These are phyloP conservation scores for Synergus japonicus DNA, from an alignment of 2,888 invertebrate genomes.

Conservation along the genomic window DNA sequence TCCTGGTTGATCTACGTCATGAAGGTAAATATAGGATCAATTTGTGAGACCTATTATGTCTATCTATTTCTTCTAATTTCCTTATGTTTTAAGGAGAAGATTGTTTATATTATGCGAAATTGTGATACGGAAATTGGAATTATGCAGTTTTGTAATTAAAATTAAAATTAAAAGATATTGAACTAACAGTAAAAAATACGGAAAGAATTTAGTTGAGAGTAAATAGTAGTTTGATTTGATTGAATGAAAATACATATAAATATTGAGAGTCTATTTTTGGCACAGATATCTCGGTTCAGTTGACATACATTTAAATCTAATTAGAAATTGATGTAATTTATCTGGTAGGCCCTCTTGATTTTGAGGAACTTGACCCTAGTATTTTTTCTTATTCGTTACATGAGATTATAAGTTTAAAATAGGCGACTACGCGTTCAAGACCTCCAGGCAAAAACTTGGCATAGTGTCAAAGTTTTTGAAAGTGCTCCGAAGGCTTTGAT, in stretches of 20 bases:
- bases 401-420: constrained; percentile 24
- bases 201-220: no score
- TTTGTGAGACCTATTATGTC: neutral
- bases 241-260: neutral
- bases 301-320: neutral
- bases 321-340: constrained; percentile 11
- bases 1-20: constrained; percentile 25
- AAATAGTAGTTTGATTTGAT: neutral
- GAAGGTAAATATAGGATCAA: constrained; percentile 28
- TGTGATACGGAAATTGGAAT: no score
- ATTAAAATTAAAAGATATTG: no score
- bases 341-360: constrained; percentile 3
- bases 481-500: constrained; percentile 17
- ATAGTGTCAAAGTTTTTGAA: constrained; percentile 30
- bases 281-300: neutral
- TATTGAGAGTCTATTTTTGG: neutral
- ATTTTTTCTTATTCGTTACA: neutral
- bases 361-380: constrained; percentile 11
- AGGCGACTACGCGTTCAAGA: constrained; percentile 17
- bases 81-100: no score
- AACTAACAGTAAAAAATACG: no score
- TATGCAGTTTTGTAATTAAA: no score
- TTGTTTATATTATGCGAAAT: no score
- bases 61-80: no score
- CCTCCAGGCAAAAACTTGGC: constrained; percentile 8